These are phyloP conservation scores for Seriola aureovittata DNA, from an alignment of 2,113 vertebrate genomes.

Conservation along the genomic window DNA sequence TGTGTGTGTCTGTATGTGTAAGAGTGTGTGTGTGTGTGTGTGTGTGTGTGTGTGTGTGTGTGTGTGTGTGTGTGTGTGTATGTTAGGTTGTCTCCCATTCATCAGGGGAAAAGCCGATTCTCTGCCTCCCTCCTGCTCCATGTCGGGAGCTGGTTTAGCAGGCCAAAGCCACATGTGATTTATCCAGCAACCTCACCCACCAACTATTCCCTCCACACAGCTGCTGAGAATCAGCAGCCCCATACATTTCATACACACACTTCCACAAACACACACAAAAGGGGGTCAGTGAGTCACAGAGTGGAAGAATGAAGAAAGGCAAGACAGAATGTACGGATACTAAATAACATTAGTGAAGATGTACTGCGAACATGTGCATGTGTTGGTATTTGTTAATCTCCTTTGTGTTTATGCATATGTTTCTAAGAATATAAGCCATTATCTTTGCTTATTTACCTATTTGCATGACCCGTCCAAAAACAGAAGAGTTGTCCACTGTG, in stretches of 20 bases:
- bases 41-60: not conserved
- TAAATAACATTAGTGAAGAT: not conserved
- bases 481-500: constrained; percentile 95
- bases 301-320: not conserved
- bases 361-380: not conserved
- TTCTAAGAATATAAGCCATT: not conserved
- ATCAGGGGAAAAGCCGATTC: constrained; percentile 66
- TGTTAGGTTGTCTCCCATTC: constrained; percentile 60
- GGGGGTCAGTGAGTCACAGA: constrained; percentile 18
- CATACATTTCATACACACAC: constrained; percentile 50
- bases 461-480: constrained; percentile 96
- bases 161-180: constrained; percentile 78
- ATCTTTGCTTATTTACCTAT: constrained; percentile 85
- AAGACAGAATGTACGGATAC: constrained; percentile 5
- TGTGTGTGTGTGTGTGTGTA: no score
- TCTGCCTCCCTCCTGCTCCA: constrained; percentile 61
- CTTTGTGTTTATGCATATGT: not conserved
- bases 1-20: no score
- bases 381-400: not conserved
- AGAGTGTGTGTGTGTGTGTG: no score
- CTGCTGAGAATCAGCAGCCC: constrained; percentile 74
- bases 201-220: constrained; percentile 77
- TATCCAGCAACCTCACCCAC: constrained; percentile 79
- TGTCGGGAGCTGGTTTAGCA: constrained; percentile 61
- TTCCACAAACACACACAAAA: constrained; percentile 7